Evolutionary conservation across 2,113 vertebrate species (phyloP), one percentile per base, ranked within the genome.

Genomic region (Chaenogobius annularis): DNA sequence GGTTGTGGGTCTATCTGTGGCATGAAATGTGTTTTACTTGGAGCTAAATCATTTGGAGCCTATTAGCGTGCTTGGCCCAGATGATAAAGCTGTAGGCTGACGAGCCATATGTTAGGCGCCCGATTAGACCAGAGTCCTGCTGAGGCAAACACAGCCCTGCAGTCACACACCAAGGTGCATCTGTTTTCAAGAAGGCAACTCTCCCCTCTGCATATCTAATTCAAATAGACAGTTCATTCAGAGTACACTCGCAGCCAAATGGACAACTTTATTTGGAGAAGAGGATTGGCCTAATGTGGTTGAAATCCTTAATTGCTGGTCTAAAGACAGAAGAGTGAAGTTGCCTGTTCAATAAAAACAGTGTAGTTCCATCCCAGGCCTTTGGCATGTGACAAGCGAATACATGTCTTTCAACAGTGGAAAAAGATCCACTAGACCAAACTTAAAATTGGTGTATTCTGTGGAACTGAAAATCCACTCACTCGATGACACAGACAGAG

Each of bases 91-190:
- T 84, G 66, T 69, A 56, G 76, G 82, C 81, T 87, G 68, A 83
- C 79, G 79, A 68, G 73, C 84, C 88, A 89, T 88, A 89, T 90
- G 87, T 79, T 83, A 72, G 52, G 59, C 75, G 23, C 65, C 68
- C 54, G 74, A 92, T 86, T 85, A 88, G 86, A 80, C 52, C 11
- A 48, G 73, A 88, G 80, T 69, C 87, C 74, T 68, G 75, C 85
- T 83, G 86, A 75, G 85, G 83, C 66, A 78, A 80, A 82, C 70
- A 54, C 47, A 61, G 56, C 12, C 83, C 80, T 81, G 75, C 85
- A 70, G 75, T 79, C 75, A 83, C 81, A 88, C 72, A 66, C 23
- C 31, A 67, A 75, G 72, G 72, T 83, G 75, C 85, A 79, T 88
- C 83, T 89, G 88, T 77, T 89, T 85, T 46, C 69, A 67, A 76